Evolutionary conservation across 64 coral and sea anemone species (phyloP), one percentile per base, ranked within the genome.

Genomic region (Dendrophyllia cribrosa): DNA sequence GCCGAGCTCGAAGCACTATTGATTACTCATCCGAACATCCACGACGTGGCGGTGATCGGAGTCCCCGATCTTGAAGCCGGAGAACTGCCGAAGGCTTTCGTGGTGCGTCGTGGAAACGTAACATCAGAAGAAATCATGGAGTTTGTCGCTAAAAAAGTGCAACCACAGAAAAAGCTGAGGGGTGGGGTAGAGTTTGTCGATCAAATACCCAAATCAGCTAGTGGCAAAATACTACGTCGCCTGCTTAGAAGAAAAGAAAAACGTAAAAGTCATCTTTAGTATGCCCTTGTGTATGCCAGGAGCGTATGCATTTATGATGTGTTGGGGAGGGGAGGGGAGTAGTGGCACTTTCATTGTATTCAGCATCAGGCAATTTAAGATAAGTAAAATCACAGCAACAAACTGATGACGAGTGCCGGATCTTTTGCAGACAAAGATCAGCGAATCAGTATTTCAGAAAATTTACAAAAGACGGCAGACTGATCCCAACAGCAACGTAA

Each of bases 41-140:
- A 74, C 11, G 93, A 95, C 20, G 93, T 79, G 45, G 93, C 94
- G 12, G 89, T 95, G 9, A 95, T 91, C 75, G 94, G 94, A 10
- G 70, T 95, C 11, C 94, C 94, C 19, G 88, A 95, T 91, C 76
- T 51, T 17, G 55, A 70, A 23, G 74, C 65, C 34, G 94, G 94
- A 13, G 94, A 95, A 83, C 12, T 95, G 34, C 93, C 93, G 80
- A 95, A 87, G 58, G 93, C 93, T 49, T 80, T 91, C 53, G 93
- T 91, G 21, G 93, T 91, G 11, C 83, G 82, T 23, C 82, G 72
- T 20, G 87, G 93, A n/a, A 50, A 82, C 25, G 88, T 94, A 3
- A 75, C 70, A 1, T 58, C 59, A 26, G 58, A 86, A 19, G 82
- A 86, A 52, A 74, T 87, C 5, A 19, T n/a, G 26, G 72, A 87